Conservation (phyloP, 2,797 vertebrate genomes). For the Tolypeutes matacus region DNA sequence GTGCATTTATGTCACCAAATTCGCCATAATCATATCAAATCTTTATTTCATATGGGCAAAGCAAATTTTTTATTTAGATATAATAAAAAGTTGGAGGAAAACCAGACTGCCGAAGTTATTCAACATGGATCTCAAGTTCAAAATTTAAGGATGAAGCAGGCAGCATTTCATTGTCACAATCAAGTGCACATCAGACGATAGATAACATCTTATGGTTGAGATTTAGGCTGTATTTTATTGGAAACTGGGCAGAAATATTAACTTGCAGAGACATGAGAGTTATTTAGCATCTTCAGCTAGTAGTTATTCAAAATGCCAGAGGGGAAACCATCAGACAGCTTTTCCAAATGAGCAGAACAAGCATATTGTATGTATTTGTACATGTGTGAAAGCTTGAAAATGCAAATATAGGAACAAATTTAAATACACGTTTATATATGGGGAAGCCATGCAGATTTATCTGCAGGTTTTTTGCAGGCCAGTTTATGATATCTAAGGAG, state of each 20-base stretch:
- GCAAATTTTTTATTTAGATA: conserved; percentile 39
- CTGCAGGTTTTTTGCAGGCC: neutral
- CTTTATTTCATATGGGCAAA: conserved; percentile 57
- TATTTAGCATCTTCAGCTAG: conserved; percentile 61
- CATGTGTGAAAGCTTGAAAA: conserved; percentile 33
- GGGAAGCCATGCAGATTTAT: neutral
- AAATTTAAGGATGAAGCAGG: conserved; percentile 51
- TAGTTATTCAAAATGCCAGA: conserved; percentile 59
- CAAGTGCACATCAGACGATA: neutral
- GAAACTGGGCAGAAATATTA: conserved; percentile 61
- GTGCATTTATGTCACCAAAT: conserved; percentile 46
- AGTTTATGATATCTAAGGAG: conserved; percentile 22
- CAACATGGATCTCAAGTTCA: neutral
- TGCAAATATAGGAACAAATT: conserved; percentile 17
- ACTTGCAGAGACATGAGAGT: conserved; percentile 58
- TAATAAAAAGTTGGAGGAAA: neutral
- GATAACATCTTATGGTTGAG: conserved; percentile 35
- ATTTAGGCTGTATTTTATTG: conserved; percentile 71
- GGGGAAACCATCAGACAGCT: conserved; percentile 37
- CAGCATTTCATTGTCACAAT: conserved; percentile 64
- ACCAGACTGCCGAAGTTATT: conserved; percentile 24
- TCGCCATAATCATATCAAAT: conserved; percentile 3
- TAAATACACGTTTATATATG: neutral
- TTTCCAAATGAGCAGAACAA: conserved; percentile 62
- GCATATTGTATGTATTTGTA: neutral